Conservation (phyloP, 1,140 invertebrate genomes). For the Procambarus virginalis region DNA sequence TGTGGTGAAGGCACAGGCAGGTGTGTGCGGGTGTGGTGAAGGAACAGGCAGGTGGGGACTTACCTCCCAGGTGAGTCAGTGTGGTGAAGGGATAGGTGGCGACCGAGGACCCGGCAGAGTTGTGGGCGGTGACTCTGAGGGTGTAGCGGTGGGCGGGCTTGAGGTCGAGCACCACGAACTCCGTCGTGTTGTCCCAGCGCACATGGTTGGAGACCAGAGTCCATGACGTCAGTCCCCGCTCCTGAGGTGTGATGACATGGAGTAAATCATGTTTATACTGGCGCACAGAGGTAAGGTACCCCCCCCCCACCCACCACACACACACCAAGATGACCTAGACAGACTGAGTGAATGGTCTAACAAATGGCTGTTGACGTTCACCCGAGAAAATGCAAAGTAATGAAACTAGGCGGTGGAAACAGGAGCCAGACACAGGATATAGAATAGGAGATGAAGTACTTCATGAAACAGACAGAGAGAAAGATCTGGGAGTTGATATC, state of each 20-base stretch:
- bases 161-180: constrained; percentile 73
- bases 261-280: neutral
- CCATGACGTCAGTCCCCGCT: constrained; percentile 32
- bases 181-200: constrained; percentile 64
- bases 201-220: constrained; percentile 71
- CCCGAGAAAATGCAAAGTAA: too few species aligned
- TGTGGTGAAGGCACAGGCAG: too few species aligned
- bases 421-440: too few species aligned
- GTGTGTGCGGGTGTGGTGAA: neutral
- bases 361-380: too few species aligned
- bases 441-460: too few species aligned
- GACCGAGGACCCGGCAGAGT: constrained; percentile 75
- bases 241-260: neutral
- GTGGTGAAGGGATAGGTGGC: constrained; percentile 74
- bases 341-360: neutral
- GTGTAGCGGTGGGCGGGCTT: constrained; percentile 74
- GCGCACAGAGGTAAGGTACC: too few species aligned
- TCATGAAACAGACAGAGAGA: too few species aligned
- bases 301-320: neutral
- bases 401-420: too few species aligned
- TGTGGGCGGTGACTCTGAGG: constrained; percentile 75
- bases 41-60: neutral
- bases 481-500: too few species aligned
- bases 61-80: constrained; percentile 57
- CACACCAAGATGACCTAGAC: neutral